Conservation (phyloP, 2,888 invertebrate genomes). For the Bellardia pandia region DNA sequence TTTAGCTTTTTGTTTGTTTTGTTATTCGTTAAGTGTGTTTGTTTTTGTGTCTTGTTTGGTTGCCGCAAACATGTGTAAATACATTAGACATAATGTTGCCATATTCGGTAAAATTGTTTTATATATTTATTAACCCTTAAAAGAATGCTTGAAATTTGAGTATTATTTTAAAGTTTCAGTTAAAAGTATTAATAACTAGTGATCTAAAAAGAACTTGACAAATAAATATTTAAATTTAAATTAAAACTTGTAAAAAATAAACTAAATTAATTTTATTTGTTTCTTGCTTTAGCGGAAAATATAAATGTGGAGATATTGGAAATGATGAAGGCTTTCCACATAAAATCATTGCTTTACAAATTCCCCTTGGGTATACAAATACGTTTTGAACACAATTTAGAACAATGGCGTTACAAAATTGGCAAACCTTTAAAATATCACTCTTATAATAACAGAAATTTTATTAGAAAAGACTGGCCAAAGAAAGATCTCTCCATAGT, state of each 20-base stretch:
- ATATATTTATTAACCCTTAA: not conserved
- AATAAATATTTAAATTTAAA: no score
- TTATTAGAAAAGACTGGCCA: not conserved
- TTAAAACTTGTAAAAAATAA: not conserved
- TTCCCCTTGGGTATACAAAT: conserved; percentile 78
- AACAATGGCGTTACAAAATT: conserved; percentile 79
- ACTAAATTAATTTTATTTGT: not conserved
- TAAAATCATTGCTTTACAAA: conserved; percentile 76
- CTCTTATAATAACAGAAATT: not conserved
- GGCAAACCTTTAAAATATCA: conserved; percentile 75
- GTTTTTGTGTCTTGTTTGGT: not conserved
- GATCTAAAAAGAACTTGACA: no score
- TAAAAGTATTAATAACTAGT: no score
- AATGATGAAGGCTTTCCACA: conserved; percentile 78
- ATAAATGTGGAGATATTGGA: conserved; percentile 78
- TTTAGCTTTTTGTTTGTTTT: not conserved
- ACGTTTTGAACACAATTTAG: conserved; percentile 80
- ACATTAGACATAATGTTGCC: not conserved
- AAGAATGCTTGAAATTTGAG: no score
- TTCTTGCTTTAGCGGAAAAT: conserved; percentile 76
- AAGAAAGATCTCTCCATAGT: not conserved
- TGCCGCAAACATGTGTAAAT: not conserved
- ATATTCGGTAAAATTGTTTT: not conserved
- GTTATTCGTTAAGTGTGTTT: not conserved
- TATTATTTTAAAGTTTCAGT: no score